Evolutionary conservation across 1,140 invertebrate species (phyloP).

Genomic region (Pseudomyrmex gracilis): DNA sequence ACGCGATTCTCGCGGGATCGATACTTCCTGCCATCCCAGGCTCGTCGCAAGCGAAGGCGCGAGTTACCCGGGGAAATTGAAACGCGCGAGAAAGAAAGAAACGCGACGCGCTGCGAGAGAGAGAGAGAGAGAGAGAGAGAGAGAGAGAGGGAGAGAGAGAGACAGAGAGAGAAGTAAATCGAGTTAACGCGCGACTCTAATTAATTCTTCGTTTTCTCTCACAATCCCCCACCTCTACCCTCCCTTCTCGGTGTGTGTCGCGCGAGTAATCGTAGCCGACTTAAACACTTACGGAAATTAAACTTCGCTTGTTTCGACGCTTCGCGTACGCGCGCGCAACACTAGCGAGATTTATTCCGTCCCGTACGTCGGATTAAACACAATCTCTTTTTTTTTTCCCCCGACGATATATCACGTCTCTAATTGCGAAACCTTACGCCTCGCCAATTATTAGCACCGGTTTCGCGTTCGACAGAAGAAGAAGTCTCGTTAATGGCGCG

Average conservation of each 20-base stretch:
- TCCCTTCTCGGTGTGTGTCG: neutral
- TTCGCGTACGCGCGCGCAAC: neutral
- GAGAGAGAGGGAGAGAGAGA: too few relatives aligned
- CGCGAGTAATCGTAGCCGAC: conserved; percentile 16
- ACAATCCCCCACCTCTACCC: neutral
- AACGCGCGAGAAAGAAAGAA: conserved; percentile 49
- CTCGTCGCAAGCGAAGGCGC: conserved; percentile 66
- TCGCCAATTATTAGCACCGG: conserved; percentile 9
- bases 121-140: too few relatives aligned
- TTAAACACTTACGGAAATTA: conserved; percentile 41
- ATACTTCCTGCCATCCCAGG: conserved; percentile 67
- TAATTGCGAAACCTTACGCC: conserved; percentile 32
- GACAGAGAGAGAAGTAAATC: neutral
- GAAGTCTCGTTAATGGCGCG: conserved; percentile 49
- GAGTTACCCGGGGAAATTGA: conserved; percentile 70
- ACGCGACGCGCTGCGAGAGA: neutral
- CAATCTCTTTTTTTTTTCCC: neutral
- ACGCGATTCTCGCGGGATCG: conserved; percentile 73
- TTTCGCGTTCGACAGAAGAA: conserved; percentile 39
- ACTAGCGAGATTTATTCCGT: conserved; percentile 12
- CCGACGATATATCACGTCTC: neutral
- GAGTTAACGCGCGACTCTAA: neutral
- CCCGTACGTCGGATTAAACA: neutral
- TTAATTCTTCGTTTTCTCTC: conserved; percentile 23
- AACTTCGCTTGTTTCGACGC: neutral